A percentile compares a stretch with the other conserved stretches of the same genome.
phyloP scores from a whole-genome alignment of 2,113 vertebrate species.

The Cromileptes altivelis region DNA sequence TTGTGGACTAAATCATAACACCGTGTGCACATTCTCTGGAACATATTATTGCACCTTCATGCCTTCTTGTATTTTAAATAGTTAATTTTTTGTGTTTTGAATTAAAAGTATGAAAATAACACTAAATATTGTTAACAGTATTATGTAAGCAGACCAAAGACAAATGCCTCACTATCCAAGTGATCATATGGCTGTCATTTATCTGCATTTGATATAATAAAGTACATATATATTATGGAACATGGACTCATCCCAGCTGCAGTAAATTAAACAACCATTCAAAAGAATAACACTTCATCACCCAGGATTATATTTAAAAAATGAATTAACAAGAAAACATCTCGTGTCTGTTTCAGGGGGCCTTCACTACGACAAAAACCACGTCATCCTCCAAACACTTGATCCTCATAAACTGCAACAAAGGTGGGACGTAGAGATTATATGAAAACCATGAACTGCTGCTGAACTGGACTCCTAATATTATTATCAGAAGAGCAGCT shows the following conservation, averaged over 20 bases:
- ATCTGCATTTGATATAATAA: not conserved
- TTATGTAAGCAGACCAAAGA: not conserved
- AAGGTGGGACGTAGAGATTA: slow-evolving; percentile 89
- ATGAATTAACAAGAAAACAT: not conserved
- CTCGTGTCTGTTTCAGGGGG: slow-evolving; percentile 85
- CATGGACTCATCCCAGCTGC: not conserved
- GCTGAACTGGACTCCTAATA: slow-evolving; percentile 15
- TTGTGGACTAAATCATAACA: slow-evolving; percentile 59
- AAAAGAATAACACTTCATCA: not conserved
- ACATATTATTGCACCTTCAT: no score
- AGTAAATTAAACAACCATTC: not conserved
- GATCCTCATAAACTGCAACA: slow-evolving; percentile 86
- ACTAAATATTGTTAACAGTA: not conserved
- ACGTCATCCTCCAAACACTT: slow-evolving; percentile 89
- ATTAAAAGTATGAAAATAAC: not conserved
- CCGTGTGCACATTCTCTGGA: no score
- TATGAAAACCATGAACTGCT: slow-evolving; percentile 75
- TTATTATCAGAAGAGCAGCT: not conserved
- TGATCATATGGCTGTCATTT: not conserved
- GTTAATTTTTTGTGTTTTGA: not conserved
- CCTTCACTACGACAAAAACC: slow-evolving; percentile 89
- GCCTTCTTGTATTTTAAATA: no score
- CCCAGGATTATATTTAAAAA: not conserved
- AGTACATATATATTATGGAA: not conserved
- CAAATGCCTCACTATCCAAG: not conserved